phyloP scores from a whole-genome alignment of 2,797 vertebrate species.

The Acrossocheilus wenchowensis region DNA sequence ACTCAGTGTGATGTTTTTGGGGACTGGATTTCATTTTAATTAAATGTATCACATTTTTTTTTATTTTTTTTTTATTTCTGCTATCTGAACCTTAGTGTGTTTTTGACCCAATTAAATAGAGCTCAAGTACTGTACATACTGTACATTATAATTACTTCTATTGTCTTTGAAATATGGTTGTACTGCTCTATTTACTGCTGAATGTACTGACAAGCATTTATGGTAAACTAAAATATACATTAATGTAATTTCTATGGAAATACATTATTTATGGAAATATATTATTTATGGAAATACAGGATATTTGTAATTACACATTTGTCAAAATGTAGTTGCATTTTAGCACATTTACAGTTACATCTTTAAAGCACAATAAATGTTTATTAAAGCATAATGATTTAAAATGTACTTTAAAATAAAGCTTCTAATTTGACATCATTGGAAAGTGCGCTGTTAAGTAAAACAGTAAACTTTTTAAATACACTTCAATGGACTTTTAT shows the following conservation, averaged over 20 bases:
- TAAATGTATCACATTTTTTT: not conserved
- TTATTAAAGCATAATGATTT: not conserved
- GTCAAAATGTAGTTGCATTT: not conserved
- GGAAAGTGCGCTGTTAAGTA: not conserved
- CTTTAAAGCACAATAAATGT: not conserved
- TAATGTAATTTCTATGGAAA: not conserved
- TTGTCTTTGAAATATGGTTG: not conserved
- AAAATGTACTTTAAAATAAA: not conserved
- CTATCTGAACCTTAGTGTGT: not conserved
- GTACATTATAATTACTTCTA: not conserved
- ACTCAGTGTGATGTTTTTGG: not conserved
- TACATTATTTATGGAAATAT: too few relatives aligned
- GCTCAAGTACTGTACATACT: not conserved
- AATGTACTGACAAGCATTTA: not conserved
- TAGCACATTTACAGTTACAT: not conserved
- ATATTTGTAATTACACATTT: not conserved
- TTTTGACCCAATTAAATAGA: not conserved
- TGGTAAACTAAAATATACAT: not conserved
- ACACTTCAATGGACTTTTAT: not conserved
- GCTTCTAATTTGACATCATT: not conserved
- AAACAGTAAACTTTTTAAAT: not conserved
- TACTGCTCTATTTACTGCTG: not conserved
- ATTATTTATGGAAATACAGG: too few relatives aligned
- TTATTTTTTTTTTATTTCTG: not conserved
- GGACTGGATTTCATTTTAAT: not conserved